Evolutionary conservation across 2,797 vertebrate genomes (phyloP), one percentile per base, ranked within the genome.

Genomic region (Aulostomus chinensis): DNA sequence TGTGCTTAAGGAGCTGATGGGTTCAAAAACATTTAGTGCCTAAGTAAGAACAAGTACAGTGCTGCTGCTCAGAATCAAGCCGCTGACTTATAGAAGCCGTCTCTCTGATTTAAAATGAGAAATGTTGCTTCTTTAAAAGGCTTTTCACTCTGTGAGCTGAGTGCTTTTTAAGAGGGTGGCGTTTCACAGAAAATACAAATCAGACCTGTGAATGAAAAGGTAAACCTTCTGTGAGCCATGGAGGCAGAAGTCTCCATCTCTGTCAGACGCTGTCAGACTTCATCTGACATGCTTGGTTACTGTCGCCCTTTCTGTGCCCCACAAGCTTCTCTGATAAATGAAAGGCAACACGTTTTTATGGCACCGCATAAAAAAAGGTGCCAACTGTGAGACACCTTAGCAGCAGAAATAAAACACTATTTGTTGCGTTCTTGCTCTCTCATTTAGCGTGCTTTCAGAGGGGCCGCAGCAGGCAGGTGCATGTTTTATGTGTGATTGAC

Each of bases 401-500:
- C 4, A 9, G 36, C 35, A 17, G 32, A 26, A 46, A 69, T 73
- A 75, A 80, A 76, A 54, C 58, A 60, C 50, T 45, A 62, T 74
- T 70, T 78, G 41, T 40, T 49, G 45, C 34, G 32, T 21, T 35
- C 42, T 36, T 30, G 24, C 49, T 52, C 24, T 59, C 42, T 72
- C 35, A 51, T 58, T 75, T 47, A 45, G 43, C 34, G 17, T 10
- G 49, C 26, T 47, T 25, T 55, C 38, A 26, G 40, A 37, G 29
- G 34, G 47, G 30, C 42, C 37, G 2, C 4, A 39, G 58, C 49
- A 38, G 59, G 62, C 47, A 76, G 68, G 65, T 72, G 61, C 35
- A 22, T 31, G 49, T 62, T 80, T 81, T 78, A 70, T 68, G 69
- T 54, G 60, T 71, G 54, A 72, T 60, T 73, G 73, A 79, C 73